Percentiles rank a stretch among this genome's conserved stretches.
These are phyloP conservation scores for Dyspetes luteomarginatus DNA, from an alignment of 2,888 invertebrate genomes.

Conservation along the genomic window DNA sequence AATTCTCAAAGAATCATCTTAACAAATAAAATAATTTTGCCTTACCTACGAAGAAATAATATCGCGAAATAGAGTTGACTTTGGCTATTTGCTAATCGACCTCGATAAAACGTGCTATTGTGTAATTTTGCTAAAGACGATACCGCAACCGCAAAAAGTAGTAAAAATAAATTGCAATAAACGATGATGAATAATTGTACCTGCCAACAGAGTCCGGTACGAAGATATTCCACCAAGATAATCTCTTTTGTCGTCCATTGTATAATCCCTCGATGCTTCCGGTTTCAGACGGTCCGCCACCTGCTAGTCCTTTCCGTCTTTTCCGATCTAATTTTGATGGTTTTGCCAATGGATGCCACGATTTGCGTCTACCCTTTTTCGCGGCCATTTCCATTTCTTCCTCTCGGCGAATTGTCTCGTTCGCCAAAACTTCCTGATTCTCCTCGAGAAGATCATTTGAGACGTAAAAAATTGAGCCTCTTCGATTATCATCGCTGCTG, in stretches of 20 bases:
- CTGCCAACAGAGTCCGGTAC: conserved; percentile 86
- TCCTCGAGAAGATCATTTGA: conserved; percentile 78
- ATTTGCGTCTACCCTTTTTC: conserved; percentile 87
- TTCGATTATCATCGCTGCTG: conserved; percentile 70
- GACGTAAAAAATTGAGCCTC: conserved; percentile 81
- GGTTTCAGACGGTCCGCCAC: conserved; percentile 83
- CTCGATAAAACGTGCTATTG: too few relatives aligned
- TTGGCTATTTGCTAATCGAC: too few relatives aligned
- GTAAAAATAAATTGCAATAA: not conserved
- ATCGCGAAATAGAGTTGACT: too few relatives aligned
- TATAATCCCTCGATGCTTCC: conserved; percentile 83
- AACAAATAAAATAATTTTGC: too few relatives aligned
- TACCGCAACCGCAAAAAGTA: not conserved
- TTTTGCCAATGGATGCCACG: conserved; percentile 85
- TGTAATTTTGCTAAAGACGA: too few relatives aligned
- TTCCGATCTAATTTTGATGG: conserved; percentile 81
- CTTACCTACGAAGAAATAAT: too few relatives aligned
- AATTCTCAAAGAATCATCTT: too few relatives aligned
- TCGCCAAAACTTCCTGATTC: conserved; percentile 71
- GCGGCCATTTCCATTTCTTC: conserved; percentile 73
- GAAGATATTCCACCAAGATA: conserved; percentile 96
- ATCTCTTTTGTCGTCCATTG: conserved; percentile 87
- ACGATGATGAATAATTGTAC: conserved; percentile 68
- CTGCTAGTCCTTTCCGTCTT: conserved; percentile 85
- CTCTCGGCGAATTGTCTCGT: conserved; percentile 59